Evolutionary conservation across 2,113 vertebrate species (phyloP).

Genomic region (Nesoenas mayeri): DNA sequence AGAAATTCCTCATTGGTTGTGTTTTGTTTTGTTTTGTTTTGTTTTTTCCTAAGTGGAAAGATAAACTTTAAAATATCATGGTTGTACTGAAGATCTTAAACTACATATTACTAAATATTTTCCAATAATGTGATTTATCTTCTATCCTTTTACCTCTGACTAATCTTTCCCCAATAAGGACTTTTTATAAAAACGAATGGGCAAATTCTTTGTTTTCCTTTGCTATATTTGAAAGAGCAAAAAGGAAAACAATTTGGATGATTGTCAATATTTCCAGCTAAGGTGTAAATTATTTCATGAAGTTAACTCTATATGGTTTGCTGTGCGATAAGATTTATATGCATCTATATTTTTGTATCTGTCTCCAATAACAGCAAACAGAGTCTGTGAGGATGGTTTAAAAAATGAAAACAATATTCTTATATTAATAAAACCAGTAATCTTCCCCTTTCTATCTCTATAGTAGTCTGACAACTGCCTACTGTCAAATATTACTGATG

Average conservation of each 20-base stretch:
- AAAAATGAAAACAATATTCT: not conserved
- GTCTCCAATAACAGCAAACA: not conserved
- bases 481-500: not conserved
- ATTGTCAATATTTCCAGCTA: not conserved
- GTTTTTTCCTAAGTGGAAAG: not conserved
- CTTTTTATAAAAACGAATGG: not conserved
- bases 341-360: not conserved
- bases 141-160: not conserved
- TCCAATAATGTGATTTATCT: not conserved
- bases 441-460: not conserved
- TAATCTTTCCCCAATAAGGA: not conserved
- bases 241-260: not conserved
- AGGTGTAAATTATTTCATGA: not conserved
- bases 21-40: not conserved
- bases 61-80: not conserved
- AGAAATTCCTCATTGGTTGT: not conserved
- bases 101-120: not conserved
- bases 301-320: not conserved
- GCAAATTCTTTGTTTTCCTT: not conserved
- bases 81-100: not conserved
- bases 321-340: not conserved
- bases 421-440: not conserved
- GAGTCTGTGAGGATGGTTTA: not conserved
- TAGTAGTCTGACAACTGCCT: not conserved
- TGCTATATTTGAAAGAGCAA: not conserved